These are phyloP conservation scores for Xerus inauris DNA, from an alignment of 2,113 vertebrate genomes.

Conservation along the genomic window DNA sequence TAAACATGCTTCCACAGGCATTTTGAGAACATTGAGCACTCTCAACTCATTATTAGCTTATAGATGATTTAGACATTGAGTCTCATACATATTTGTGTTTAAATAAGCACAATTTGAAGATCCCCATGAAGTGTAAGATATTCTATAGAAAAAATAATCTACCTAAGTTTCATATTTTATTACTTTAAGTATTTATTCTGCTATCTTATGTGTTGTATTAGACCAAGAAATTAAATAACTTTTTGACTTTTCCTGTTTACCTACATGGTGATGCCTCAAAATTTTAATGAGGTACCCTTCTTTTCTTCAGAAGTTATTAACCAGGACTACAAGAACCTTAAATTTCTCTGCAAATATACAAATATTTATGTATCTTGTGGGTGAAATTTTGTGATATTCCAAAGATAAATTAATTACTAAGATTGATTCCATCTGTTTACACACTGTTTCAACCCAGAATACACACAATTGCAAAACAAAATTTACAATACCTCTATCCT, in stretches of 20 bases:
- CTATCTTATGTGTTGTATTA: background rate
- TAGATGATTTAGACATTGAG: background rate
- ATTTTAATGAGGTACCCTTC: background rate
- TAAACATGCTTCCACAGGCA: too few species aligned
- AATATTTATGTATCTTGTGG: background rate
- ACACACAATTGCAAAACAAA: background rate
- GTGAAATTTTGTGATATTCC: background rate
- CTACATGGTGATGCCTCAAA: background rate
- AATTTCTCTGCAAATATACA: too few species aligned
- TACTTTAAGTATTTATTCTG: background rate
- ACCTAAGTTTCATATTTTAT: background rate
- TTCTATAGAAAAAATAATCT: background rate
- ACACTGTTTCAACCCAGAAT: background rate
- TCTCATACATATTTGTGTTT: background rate
- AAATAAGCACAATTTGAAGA: background rate
- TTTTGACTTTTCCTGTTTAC: background rate
- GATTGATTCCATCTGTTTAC: background rate
- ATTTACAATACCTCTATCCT: background rate
- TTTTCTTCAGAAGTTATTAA: background rate
- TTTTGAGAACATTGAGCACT: background rate
- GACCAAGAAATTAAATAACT: background rate
- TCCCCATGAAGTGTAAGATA: accelerated
- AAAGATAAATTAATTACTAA: background rate
- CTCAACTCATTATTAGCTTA: background rate
- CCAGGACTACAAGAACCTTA: background rate